Evolutionary conservation across 2,113 vertebrate species (phyloP).

Genomic region (Dipodomys merriami): DNA sequence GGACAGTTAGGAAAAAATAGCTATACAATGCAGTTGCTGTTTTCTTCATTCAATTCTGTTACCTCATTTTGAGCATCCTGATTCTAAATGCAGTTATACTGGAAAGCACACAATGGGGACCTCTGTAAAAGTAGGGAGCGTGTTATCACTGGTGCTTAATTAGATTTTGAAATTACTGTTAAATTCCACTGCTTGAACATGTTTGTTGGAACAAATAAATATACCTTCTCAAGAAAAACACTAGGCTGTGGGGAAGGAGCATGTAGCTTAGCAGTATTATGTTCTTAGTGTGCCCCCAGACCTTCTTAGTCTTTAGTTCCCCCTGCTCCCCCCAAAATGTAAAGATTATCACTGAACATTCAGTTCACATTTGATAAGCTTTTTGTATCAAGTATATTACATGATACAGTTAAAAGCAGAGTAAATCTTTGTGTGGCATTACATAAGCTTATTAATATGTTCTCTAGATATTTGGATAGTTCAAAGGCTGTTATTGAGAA

Average conservation of each 20-base stretch:
- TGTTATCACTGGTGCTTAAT: neutral
- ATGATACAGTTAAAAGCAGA: neutral
- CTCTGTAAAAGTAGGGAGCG: conserved; percentile 29
- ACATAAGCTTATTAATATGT: neutral
- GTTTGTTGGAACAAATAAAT: neutral
- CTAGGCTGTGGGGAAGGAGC: too few species aligned
- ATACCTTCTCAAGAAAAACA: neutral
- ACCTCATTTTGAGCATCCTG: neutral
- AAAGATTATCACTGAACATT: neutral
- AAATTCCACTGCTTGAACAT: conserved; percentile 2
- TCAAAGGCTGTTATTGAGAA: conserved; percentile 86
- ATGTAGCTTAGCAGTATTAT: neutral
- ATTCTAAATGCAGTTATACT: neutral
- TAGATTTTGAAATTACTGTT: conserved; percentile 18
- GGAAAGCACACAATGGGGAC: neutral
- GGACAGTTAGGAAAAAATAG: neutral
- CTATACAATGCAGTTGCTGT: too few species aligned
- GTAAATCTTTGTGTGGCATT: neutral
- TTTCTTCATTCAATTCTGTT: neutral
- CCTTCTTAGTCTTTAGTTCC: neutral
- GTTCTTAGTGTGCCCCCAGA: neutral
- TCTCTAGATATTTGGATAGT: conserved; percentile 92
- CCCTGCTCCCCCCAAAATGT: too few species aligned
- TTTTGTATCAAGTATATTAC: neutral
- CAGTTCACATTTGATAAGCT: neutral